Evolutionary conservation across 92 coral and sea anemone species (phyloP), one percentile per base, ranked within the genome.

Genomic region (Zoanthus solanderi): DNA sequence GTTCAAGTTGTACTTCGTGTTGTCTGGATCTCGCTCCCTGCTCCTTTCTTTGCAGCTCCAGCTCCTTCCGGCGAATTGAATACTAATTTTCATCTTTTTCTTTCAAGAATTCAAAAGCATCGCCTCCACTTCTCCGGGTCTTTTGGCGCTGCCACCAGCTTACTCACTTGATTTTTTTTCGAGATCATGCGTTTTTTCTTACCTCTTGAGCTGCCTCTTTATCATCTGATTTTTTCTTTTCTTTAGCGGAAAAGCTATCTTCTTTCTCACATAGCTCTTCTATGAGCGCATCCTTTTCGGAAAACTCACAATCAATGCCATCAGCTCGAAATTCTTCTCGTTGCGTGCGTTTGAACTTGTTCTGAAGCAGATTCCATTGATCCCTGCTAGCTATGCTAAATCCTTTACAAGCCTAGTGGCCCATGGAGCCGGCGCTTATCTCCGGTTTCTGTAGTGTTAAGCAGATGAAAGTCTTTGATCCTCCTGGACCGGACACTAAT

Each of bases 201-300:
- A 83, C 32, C 68, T 75, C 89, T 75, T 85, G 74, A 85, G 88
- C 80, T 72, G 88, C 88, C 88, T 84, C 81, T 72, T 84, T 84
- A 84, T 83, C 87, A 71, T 71, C 87, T 83, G 87, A 83, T 83
- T 68, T 83, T 83, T 83, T 65, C n/a, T 83, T 71, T 44, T 71
- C 76, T 82, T 82, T 63, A 30, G 77, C 88, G 63, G 74, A 63
- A 46, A 88, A 73, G 84, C 87, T 83, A 68, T 88, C 85, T 67
- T 88, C 90, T 72, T 60, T 84, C 45, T 87, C 89, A 76, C 87
- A 68, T 28, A 92, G 82, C 84, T 90, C 88, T 52, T 93, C 90
- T 17, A 93, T 76, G 52, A 93, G 87, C 46, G 77, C 77, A 81
- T 82, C 93, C 50, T 87, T 90, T 68, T 90, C 93, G 31, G 89